Percentiles rank a stretch among this genome's conserved stretches.
phyloP scores from a whole-genome alignment of 2,797 vertebrate genomes.

The Periophthalmus magnuspinnatus region DNA sequence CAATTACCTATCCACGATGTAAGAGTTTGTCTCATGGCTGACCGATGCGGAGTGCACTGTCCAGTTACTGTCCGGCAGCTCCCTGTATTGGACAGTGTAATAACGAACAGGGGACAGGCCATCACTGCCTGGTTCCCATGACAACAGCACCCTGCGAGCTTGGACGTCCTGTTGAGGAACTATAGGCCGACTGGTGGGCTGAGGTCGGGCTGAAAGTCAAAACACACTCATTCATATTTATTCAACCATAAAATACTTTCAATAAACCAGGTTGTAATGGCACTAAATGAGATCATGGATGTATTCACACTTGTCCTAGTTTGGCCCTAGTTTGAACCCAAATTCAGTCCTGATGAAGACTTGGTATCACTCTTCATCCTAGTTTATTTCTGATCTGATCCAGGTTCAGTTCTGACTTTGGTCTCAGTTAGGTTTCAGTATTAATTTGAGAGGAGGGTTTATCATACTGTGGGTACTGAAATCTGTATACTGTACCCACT shows the following conservation, averaged over 20 bases:
- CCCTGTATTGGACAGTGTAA: constrained; percentile 90
- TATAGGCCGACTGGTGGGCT: constrained; percentile 89
- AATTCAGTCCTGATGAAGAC: background rate
- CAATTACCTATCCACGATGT: constrained; percentile 87
- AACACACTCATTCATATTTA: constrained; percentile 5
- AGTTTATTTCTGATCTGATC: background rate
- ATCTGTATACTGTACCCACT: background rate
- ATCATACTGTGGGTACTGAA: background rate
- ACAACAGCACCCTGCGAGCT: constrained; percentile 87
- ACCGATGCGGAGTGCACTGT: constrained; percentile 85
- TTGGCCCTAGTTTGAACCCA: no score
- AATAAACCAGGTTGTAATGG: background rate
- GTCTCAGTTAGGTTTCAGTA: background rate
- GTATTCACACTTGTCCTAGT: no score
- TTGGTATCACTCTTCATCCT: background rate
- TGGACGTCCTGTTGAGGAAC: constrained; percentile 93
- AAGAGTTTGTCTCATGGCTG: constrained; percentile 85
- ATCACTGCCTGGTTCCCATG: constrained; percentile 96
- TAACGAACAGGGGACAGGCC: constrained; percentile 94
- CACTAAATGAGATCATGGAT: background rate
- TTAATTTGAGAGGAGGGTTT: background rate
- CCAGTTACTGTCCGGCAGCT: constrained; percentile 89
- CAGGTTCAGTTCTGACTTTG: background rate
- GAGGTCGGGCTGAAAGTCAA: constrained; percentile 82
- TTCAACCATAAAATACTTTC: background rate